A percentile compares a stretch with the other conserved stretches of the same genome.
These are phyloP conservation scores for Gasterosteus nipponicus DNA, from an alignment of 2,113 vertebrate genomes.

Conservation along the genomic window DNA sequence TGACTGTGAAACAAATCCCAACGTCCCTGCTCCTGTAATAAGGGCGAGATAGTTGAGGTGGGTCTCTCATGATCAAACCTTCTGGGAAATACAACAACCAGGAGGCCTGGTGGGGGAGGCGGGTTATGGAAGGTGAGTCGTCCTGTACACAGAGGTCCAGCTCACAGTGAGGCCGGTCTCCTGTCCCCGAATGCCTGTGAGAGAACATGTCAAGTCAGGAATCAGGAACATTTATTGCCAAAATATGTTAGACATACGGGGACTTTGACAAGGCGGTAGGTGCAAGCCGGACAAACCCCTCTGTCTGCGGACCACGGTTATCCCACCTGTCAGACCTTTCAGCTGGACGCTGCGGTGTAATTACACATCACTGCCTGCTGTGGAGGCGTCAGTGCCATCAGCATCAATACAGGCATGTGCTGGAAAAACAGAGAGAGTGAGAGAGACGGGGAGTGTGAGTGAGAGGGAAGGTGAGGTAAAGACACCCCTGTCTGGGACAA, in stretches of 20 bases:
- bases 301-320: slow-evolving; percentile 62
- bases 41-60: slow-evolving; percentile 27
- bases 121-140: slow-evolving; percentile 40
- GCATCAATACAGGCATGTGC: slow-evolving; percentile 49
- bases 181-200: slow-evolving; percentile 37
- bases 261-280: too few species aligned
- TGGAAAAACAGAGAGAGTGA: slow-evolving; percentile 58
- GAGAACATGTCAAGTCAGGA: slow-evolving; percentile 14
- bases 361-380: slow-evolving; percentile 60
- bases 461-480: slow-evolving; percentile 65
- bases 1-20: slow-evolving; percentile 54
- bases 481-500: slow-evolving; percentile 53
- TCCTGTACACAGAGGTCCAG: slow-evolving; percentile 50
- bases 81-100: slow-evolving; percentile 49
- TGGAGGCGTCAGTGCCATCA: slow-evolving; percentile 52
- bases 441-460: slow-evolving; percentile 43
- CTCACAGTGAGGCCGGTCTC: slow-evolving; percentile 42
- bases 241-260: too few species aligned
- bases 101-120: slow-evolving; percentile 35
- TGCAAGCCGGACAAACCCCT: slow-evolving; percentile 54
- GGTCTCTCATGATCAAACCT: slow-evolving; percentile 35
- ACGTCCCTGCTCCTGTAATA: slow-evolving; percentile 62
- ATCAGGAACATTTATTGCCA: too few species aligned
- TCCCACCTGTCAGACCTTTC: slow-evolving; percentile 44
- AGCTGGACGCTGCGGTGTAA: slow-evolving; percentile 58